phyloP scores from a whole-genome alignment of 1,140 invertebrate species.

The Sarcophaga bullata region DNA sequence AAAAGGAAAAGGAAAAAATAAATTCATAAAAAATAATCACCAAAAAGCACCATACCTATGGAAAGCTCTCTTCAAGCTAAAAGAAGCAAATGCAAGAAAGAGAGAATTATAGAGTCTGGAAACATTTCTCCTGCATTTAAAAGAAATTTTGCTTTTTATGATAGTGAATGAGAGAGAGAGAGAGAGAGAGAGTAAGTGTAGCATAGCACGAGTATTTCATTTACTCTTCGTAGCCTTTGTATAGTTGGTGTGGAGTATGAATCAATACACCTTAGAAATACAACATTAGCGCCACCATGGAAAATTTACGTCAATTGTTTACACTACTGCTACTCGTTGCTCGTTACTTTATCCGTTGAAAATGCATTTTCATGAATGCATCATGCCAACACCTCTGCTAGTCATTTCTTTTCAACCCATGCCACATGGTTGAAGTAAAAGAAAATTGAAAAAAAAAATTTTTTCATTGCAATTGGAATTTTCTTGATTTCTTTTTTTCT shows the following conservation, averaged over 20 bases:
- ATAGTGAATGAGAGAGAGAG: too few relatives aligned
- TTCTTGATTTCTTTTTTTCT: neutral
- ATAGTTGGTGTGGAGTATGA: too few relatives aligned
- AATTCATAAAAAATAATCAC: neutral
- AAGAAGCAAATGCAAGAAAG: neutral
- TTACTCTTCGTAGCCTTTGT: neutral
- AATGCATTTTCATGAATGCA: neutral
- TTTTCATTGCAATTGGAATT: conserved; percentile 11
- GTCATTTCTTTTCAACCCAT: neutral
- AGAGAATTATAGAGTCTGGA: neutral
- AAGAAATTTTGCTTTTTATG: too few relatives aligned
- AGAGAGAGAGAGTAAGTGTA: too few relatives aligned
- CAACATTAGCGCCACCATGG: conserved; percentile 36
- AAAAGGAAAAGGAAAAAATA: neutral
- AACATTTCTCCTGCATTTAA: too few relatives aligned
- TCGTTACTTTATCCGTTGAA: conserved; percentile 40
- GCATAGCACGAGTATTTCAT: neutral
- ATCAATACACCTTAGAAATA: conserved; percentile 47
- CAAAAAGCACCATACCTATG: neutral
- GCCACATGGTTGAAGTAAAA: neutral
- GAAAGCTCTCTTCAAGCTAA: neutral
- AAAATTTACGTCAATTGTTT: conserved; percentile 30
- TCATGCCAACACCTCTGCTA: neutral
- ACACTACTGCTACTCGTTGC: conserved; percentile 40
- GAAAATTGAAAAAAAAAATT: neutral